Conservation (phyloP, 2,113 vertebrate species). For the Cyprinodon tularosa region DNA sequence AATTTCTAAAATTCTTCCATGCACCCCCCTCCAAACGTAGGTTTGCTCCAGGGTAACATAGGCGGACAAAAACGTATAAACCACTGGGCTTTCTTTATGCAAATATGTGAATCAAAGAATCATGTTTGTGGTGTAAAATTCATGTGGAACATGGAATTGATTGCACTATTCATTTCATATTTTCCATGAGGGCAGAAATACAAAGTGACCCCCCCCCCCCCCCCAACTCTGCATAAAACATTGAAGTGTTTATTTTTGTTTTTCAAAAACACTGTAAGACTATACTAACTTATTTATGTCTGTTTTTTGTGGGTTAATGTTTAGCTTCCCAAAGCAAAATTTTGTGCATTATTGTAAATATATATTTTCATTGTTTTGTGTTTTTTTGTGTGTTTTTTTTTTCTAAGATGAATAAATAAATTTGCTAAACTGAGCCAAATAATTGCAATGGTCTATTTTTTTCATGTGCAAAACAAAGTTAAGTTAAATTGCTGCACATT, state of each 20-base stretch:
- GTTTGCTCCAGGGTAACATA: slow-evolving; percentile 55
- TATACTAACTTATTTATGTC: slow-evolving; percentile 99
- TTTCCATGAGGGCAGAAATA: slow-evolving; percentile 52
- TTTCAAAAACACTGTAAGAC: slow-evolving; percentile 98
- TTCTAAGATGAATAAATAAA: slow-evolving; percentile 83
- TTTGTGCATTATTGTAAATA: slow-evolving; percentile 89
- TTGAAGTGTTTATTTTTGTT: slow-evolving; percentile 84
- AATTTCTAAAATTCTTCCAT: slow-evolving; percentile 37
- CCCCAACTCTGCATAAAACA: slow-evolving; percentile 83
- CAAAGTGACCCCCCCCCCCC: slow-evolving; percentile 83
- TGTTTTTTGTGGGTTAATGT: slow-evolving; percentile 84
- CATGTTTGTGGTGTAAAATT: slow-evolving; percentile 69
- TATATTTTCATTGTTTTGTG: slow-evolving; percentile 81
- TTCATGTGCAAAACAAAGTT: slow-evolving; percentile 13
- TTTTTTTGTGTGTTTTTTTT: slow-evolving; percentile 56
- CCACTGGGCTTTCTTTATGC: slow-evolving; percentile 71
- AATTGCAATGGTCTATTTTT: slow-evolving; percentile 79
- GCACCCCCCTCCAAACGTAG: slow-evolving; percentile 19
- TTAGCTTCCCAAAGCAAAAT: slow-evolving; percentile 89
- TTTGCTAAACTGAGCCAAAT: slow-evolving; percentile 97
- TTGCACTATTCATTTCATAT: slow-evolving; percentile 76
- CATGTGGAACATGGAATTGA: slow-evolving; percentile 80
- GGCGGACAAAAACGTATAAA: slow-evolving; percentile 43
- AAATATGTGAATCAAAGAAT: slow-evolving; percentile 76
- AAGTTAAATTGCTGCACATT: not conserved